Evolutionary conservation across 2,888 invertebrate species (phyloP).

Genomic region (Glyphotaelius pellucidus): DNA sequence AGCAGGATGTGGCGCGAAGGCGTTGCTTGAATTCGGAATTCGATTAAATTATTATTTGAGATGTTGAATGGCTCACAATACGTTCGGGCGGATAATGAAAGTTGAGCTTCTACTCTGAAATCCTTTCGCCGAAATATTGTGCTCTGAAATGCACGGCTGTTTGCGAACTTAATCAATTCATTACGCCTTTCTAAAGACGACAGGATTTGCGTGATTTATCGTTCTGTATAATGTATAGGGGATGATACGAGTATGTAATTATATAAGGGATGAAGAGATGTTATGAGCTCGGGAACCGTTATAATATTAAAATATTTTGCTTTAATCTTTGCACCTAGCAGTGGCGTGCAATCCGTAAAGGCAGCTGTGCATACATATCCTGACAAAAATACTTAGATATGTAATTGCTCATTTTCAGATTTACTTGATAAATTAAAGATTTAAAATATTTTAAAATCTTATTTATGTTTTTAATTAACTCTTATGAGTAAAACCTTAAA

Average conservation of each 20-base stretch:
- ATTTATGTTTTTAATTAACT: too few species aligned
- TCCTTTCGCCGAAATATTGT: slow-evolving; percentile 16
- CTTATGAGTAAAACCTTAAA: too few species aligned
- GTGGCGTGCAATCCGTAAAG: background rate
- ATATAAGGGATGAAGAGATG: background rate
- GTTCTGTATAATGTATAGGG: background rate
- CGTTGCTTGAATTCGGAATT: slow-evolving; percentile 55
- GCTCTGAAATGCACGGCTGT: slow-evolving; percentile 10
- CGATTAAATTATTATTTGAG: slow-evolving; percentile 50
- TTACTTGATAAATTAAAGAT: background rate
- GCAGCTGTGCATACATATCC: background rate
- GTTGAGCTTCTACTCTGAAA: background rate
- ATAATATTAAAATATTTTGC: background rate
- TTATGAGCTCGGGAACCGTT: background rate
- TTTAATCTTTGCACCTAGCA: background rate
- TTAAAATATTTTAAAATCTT: too few species aligned
- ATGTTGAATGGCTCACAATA: slow-evolving; percentile 48
- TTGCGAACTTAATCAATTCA: slow-evolving; percentile 22
- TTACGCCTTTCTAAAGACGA: slow-evolving; percentile 4
- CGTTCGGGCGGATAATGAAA: slow-evolving; percentile 33
- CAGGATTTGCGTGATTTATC: slow-evolving; percentile 27
- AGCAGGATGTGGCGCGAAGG: slow-evolving; percentile 45
- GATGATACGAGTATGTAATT: background rate
- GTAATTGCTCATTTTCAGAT: background rate
- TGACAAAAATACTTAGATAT: background rate